Percentiles rank a stretch among this genome's conserved stretches.
Evolutionary conservation across 2,888 invertebrate species (phyloP).

Genomic region (Zygogramma bicolorata): DNA sequence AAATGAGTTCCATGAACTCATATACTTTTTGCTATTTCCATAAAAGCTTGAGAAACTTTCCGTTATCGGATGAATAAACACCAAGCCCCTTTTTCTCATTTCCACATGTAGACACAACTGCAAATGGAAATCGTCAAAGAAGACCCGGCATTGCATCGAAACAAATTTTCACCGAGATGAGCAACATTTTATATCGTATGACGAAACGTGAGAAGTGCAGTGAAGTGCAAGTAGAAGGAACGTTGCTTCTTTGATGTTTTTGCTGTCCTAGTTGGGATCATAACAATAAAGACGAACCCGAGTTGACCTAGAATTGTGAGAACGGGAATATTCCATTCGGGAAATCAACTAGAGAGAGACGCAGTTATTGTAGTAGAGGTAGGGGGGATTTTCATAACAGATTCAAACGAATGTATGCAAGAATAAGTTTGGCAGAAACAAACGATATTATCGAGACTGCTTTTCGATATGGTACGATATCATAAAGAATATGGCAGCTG

Average conservation of each 20-base stretch:
- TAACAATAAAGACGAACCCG: slow-evolving; percentile 4
- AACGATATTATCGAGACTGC: no score
- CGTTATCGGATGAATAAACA: neutral
- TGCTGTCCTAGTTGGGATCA: neutral
- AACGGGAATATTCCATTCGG: neutral
- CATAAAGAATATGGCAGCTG: no score
- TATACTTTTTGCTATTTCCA: neutral
- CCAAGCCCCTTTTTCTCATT: neutral
- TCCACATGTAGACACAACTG: neutral
- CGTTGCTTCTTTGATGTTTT: neutral
- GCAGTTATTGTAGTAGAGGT: neutral
- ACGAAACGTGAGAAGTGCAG: neutral
- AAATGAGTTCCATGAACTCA: no score
- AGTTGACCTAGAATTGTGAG: neutral
- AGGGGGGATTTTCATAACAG: no score
- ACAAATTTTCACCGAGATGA: neutral
- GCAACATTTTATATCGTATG: neutral
- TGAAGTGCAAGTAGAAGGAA: neutral
- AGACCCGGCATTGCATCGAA: neutral
- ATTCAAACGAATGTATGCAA: no score
- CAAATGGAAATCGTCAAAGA: neutral
- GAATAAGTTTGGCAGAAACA: no score
- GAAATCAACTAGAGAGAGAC: neutral
- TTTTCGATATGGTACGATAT: no score
- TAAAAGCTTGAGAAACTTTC: neutral